These are phyloP conservation scores for Sesamia nonagrioides DNA, from an alignment of 1,140 invertebrate species.

Conservation along the genomic window DNA sequence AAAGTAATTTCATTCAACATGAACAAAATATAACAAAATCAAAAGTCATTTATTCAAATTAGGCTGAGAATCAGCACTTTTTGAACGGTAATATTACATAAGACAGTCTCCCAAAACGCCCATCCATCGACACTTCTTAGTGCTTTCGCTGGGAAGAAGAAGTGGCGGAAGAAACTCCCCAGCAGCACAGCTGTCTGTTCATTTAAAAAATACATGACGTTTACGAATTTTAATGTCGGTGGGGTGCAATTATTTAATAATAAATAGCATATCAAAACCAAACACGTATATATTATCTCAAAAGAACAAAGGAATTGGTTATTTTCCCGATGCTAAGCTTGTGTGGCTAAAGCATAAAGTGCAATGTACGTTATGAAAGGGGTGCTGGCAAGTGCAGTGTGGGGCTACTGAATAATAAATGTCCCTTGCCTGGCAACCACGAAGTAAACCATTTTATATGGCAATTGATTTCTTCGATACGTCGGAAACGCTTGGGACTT, in stretches of 20 bases:
- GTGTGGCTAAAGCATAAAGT: constrained; percentile 46
- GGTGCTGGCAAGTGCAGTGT: constrained; percentile 58
- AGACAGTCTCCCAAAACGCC: too few species aligned
- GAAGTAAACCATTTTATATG: constrained; percentile 53
- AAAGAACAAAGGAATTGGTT: not conserved
- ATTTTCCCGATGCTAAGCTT: constrained; percentile 36
- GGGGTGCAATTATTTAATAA: constrained; percentile 12
- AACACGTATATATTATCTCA: constrained; percentile 7
- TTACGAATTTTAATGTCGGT: constrained; percentile 13
- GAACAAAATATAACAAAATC: too few species aligned
- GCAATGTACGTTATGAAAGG: constrained; percentile 56
- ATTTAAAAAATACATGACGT: too few species aligned
- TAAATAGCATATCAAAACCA: constrained; percentile 11
- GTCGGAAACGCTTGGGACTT: constrained; percentile 54
- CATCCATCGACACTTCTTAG: too few species aligned
- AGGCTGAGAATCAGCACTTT: too few species aligned
- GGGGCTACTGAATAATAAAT: constrained; percentile 70
- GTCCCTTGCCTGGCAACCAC: constrained; percentile 70
- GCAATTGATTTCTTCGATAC: constrained; percentile 53
- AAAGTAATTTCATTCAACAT: constrained; percentile 31
- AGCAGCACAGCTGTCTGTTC: too few species aligned
- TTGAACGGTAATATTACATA: too few species aligned
- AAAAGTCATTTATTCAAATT: too few species aligned
- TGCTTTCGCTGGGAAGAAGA: too few species aligned
- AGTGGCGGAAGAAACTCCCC: too few species aligned